phyloP scores from a whole-genome alignment of 2,888 invertebrate genomes.

The Netelia fuscicornis region DNA sequence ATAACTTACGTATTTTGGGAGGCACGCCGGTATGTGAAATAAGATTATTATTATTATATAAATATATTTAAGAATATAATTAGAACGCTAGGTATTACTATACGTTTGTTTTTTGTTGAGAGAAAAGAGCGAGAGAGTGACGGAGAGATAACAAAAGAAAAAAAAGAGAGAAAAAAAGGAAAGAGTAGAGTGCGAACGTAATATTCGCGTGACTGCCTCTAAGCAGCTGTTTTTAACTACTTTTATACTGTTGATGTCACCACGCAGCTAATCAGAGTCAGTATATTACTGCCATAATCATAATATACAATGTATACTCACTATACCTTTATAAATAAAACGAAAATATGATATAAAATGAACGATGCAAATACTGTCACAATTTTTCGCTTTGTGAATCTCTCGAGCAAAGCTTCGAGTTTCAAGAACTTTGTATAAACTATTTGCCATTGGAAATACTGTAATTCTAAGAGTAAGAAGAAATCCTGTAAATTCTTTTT shows the following conservation, averaged over 20 bases:
- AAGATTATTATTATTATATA: conserved; percentile 53
- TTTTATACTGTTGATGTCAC: conserved; percentile 82
- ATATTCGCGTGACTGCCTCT: conserved; percentile 75
- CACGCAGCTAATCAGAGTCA: conserved; percentile 81
- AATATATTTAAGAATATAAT: conserved; percentile 58
- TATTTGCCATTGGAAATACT: no score
- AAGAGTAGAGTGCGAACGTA: conserved; percentile 68
- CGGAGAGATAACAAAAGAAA: not conserved
- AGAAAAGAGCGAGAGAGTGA: conserved; percentile 48
- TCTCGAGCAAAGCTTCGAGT: not conserved
- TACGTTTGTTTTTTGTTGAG: conserved; percentile 70
- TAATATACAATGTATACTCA: conserved; percentile 81
- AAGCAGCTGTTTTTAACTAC: conserved; percentile 79
- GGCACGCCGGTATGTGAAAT: conserved; percentile 68
- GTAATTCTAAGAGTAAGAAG: no score
- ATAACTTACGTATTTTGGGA: conserved; percentile 58
- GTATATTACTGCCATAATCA: conserved; percentile 82
- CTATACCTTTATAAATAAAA: conserved; percentile 83
- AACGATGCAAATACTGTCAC: conserved; percentile 21
- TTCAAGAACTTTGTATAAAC: no score
- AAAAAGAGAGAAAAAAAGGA: conserved; percentile 3
- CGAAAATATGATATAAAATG: conserved; percentile 52
- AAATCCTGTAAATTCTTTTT: no score
- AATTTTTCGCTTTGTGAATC: conserved; percentile 1
- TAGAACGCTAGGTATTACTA: conserved; percentile 50